Percentiles rank a stretch among this genome's conserved stretches.
phyloP scores from a whole-genome alignment of 1,140 invertebrate species.

The Lutraria rhynchaena region DNA sequence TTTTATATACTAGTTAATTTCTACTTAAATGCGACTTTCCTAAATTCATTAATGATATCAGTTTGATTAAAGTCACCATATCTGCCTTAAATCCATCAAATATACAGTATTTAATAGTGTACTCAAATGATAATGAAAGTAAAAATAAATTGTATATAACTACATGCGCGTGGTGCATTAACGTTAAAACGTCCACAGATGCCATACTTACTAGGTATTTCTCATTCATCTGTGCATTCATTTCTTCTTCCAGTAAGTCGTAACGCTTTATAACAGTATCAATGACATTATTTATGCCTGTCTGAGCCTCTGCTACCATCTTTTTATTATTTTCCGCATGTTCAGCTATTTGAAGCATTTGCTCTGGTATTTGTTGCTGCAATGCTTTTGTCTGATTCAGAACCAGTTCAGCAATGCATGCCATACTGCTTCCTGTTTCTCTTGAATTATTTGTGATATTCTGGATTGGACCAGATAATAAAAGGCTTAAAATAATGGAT shows the following conservation, averaged over 20 bases:
- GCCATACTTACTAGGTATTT: no score
- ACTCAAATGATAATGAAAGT: no score
- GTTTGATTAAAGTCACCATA: no score
- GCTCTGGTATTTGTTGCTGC: constrained; percentile 11
- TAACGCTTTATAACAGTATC: neutral
- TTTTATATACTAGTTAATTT: no score
- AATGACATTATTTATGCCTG: neutral
- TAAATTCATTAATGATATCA: no score
- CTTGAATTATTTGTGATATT: constrained; percentile 43
- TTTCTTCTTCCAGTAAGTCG: neutral
- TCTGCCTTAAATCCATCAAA: no score
- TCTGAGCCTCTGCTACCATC: neutral
- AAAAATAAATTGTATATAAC: no score
- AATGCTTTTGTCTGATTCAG: constrained; percentile 6
- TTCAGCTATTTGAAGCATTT: constrained; percentile 2
- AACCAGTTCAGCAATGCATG: constrained; percentile 38
- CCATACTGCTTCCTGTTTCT: constrained; percentile 44
- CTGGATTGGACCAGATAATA: constrained; percentile 22
- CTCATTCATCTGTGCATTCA: neutral
- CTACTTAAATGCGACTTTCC: no score
- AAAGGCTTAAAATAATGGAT: constrained; percentile 47
- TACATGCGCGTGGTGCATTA: no score
- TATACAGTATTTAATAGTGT: no score
- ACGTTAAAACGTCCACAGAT: no score
- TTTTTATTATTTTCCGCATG: constrained; percentile 29